phyloP scores from a whole-genome alignment of 2,888 invertebrate genomes.

The Syrista parreyssii region DNA sequence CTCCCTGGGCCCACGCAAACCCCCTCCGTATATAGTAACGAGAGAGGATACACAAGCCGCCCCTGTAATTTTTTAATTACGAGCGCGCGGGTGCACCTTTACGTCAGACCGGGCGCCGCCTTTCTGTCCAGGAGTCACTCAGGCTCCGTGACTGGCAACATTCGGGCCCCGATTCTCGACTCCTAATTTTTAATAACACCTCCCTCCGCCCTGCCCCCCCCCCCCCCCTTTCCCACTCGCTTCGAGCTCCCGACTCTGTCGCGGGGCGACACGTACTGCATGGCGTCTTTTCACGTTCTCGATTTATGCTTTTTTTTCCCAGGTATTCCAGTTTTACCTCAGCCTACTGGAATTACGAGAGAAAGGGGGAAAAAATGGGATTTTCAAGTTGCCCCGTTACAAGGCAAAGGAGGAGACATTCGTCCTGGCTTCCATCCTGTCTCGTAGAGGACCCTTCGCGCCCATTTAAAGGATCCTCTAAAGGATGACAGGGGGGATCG shows the following conservation, averaged over 20 bases:
- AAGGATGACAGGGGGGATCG: not conserved
- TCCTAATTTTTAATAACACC: slow-evolving; percentile 51
- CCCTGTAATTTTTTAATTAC: slow-evolving; percentile 63
- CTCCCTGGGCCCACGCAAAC: slow-evolving; percentile 14
- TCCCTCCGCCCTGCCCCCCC: not conserved
- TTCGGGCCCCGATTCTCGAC: slow-evolving; percentile 18
- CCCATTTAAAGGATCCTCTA: slow-evolving; percentile 2
- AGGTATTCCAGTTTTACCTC: not conserved
- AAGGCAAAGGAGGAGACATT: not conserved
- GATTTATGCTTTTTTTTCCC: not conserved
- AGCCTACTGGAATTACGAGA: not conserved
- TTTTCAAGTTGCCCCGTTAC: not conserved
- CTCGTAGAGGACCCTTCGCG: not conserved
- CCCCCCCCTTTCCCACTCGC: not conserved
- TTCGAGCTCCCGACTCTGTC: not conserved
- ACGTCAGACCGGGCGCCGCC: slow-evolving; percentile 7
- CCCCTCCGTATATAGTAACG: slow-evolving; percentile 17
- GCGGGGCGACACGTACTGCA: not conserved
- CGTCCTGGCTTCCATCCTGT: not conserved
- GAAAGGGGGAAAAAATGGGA: not conserved
- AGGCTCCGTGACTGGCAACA: slow-evolving; percentile 51
- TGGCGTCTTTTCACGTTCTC: not conserved
- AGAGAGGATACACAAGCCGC: slow-evolving; percentile 38
- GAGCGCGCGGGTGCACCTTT: slow-evolving; percentile 28
- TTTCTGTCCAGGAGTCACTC: slow-evolving; percentile 38